Evolutionary conservation across 2,113 vertebrate genomes (phyloP).

Genomic region (Alethe castanea): DNA sequence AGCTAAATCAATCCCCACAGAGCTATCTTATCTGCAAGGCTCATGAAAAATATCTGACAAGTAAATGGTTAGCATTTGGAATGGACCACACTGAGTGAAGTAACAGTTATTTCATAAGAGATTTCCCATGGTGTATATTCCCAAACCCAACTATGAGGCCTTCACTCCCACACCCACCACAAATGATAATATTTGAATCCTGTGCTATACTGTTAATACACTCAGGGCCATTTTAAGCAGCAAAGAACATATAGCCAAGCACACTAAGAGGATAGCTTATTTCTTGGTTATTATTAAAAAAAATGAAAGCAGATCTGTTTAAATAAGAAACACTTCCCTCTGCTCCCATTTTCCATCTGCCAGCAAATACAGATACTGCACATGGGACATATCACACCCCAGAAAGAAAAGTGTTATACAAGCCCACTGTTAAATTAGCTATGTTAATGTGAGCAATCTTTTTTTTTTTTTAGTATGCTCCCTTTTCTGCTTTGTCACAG

Average conservation of each 20-base stretch:
- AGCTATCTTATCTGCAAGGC: constrained; percentile 34
- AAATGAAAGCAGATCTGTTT: neutral
- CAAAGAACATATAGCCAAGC: neutral
- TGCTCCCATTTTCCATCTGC: neutral
- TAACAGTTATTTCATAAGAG: constrained; percentile 35
- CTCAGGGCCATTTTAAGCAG: neutral
- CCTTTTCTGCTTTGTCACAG: neutral
- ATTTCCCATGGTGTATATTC: constrained; percentile 41
- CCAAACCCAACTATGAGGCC: neutral
- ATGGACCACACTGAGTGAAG: constrained; percentile 18
- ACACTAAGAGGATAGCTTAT: neutral
- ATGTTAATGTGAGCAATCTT: neutral
- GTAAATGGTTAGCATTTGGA: constrained; percentile 38
- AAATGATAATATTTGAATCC: neutral
- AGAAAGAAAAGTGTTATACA: neutral
- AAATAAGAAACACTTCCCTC: constrained; percentile 4
- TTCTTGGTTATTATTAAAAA: neutral
- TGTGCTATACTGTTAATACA: neutral
- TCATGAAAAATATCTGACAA: constrained; percentile 28
- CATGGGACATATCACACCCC: neutral
- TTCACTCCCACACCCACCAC: neutral
- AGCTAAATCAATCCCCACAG: neutral
- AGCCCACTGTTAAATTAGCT: neutral
- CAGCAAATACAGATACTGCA: neutral
- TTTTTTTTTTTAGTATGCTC: neutral